phyloP scores from a whole-genome alignment of 2,888 invertebrate species.

The Pyrrhosoma nymphula region DNA sequence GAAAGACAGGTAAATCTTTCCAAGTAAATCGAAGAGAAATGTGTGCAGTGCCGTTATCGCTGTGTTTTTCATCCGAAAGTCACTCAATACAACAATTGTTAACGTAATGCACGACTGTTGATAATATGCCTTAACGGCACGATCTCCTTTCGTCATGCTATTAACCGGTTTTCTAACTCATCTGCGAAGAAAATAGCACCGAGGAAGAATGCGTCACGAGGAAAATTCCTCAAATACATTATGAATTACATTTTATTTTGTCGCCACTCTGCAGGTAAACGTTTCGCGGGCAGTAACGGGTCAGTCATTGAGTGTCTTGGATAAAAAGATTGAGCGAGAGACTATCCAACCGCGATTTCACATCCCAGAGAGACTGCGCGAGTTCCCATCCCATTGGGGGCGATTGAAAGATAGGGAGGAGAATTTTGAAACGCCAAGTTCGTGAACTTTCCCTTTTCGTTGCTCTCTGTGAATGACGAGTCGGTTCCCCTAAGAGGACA shows the following conservation, averaged over 20 bases:
- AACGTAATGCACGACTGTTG: neutral
- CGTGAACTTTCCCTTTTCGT: neutral
- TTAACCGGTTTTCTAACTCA: neutral
- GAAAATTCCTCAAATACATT: neutral
- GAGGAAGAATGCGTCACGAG: no score
- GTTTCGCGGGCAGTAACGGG: neutral
- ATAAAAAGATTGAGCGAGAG: neutral
- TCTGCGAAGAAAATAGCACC: neutral
- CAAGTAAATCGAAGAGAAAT: neutral
- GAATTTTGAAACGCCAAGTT: neutral
- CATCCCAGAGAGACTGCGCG: neutral
- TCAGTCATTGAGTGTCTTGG: neutral
- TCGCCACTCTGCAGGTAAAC: neutral
- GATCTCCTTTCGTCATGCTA: neutral
- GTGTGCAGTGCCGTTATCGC: neutral
- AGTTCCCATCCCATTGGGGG: neutral
- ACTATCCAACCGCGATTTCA: neutral
- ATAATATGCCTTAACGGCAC: neutral
- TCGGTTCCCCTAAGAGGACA: neutral
- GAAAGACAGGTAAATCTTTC: neutral
- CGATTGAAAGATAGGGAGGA: neutral
- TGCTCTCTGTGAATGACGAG: neutral
- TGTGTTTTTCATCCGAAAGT: neutral
- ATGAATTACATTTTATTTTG: neutral
- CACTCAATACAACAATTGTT: neutral